These are phyloP conservation scores for Cyclophora albipunctata DNA, from an alignment of 2,888 invertebrate species.

Conservation along the genomic window DNA sequence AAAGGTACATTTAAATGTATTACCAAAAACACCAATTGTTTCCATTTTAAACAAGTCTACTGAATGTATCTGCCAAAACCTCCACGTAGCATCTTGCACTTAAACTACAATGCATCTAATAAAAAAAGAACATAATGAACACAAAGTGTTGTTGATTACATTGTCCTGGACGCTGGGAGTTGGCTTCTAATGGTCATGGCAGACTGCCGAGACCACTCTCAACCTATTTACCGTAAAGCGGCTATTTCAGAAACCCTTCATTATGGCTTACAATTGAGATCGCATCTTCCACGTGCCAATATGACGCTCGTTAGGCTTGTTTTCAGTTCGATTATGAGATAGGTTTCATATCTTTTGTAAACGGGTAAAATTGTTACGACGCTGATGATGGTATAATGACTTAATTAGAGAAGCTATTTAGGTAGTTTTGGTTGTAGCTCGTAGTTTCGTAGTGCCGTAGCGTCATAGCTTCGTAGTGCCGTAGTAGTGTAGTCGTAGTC, in stretches of 20 bases:
- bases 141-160: slow-evolving; percentile 10
- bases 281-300: slow-evolving; percentile 4
- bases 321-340: background rate
- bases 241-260: slow-evolving; percentile 9
- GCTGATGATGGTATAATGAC: no score
- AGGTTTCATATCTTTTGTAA: background rate
- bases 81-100: no score
- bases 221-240: background rate
- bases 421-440: no score
- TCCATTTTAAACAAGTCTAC: no score
- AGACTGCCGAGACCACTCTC: slow-evolving; percentile 8
- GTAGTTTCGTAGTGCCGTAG: no score
- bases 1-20: no score
- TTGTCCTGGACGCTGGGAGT: slow-evolving; percentile 8
- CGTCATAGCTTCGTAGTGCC: no score
- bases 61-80: no score
- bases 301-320: background rate
- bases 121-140: slow-evolving; percentile 2
- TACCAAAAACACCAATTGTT: no score
- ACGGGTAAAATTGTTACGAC: no score
- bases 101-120: background rate
- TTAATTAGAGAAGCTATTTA: no score
- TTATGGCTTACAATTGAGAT: slow-evolving; percentile 12
- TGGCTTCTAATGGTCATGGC: slow-evolving; percentile 18
- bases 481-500: no score